Percentiles rank a stretch among this genome's conserved stretches.
phyloP scores from a whole-genome alignment of 2,797 vertebrate species.

The Arvicola amphibius region DNA sequence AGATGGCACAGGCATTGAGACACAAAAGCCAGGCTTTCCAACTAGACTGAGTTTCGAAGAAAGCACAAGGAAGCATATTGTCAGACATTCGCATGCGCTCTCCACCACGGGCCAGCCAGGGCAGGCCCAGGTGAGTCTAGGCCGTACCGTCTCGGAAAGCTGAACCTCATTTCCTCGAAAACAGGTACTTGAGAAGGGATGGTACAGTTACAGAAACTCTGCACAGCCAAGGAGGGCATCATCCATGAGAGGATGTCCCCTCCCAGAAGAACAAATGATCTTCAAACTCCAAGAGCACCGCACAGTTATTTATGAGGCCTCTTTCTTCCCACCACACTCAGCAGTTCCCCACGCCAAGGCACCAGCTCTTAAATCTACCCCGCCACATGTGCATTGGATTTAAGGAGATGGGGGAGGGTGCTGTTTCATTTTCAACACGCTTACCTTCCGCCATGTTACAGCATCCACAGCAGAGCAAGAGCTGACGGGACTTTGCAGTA shows the following conservation, averaged over 20 bases:
- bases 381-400: constrained; percentile 40
- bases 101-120: background rate
- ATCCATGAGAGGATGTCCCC: constrained; percentile 69
- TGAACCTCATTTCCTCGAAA: background rate
- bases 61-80: background rate
- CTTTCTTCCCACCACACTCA: constrained; percentile 66
- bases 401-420: constrained; percentile 45
- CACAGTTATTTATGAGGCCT: constrained; percentile 80
- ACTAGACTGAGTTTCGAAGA: constrained; percentile 1
- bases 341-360: constrained; percentile 75
- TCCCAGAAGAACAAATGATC: constrained; percentile 74
- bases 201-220: constrained; percentile 84
- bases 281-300: constrained; percentile 77
- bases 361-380: constrained; percentile 61
- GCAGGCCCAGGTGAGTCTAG: background rate
- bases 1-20: background rate
- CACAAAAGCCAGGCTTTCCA: background rate
- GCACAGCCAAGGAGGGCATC: constrained; percentile 44
- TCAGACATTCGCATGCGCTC: background rate
- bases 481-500: constrained; percentile 63
- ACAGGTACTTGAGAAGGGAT: constrained; percentile 78
- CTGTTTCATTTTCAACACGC: constrained; percentile 42
- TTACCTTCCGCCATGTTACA: constrained; percentile 64
- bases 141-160: background rate
- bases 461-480: constrained; percentile 66